Base-by-base conservation (phyloP, 2,888 invertebrate species). In the Lumbricus terrestris region DNA sequence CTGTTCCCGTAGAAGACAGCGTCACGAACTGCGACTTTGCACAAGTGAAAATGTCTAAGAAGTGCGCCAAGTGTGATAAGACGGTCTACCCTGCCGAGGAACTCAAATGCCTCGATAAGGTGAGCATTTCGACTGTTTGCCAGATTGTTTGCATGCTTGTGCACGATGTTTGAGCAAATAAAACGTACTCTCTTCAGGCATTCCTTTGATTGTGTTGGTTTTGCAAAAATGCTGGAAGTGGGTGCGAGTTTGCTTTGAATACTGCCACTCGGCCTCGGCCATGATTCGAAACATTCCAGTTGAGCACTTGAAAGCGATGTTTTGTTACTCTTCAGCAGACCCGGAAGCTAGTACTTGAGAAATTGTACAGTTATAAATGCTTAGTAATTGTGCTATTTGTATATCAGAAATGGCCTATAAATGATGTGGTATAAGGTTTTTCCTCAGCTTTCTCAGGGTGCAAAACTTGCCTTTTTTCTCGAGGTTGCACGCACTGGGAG, bases 61-160 rank as follows among this genome's bases (percentile, higher is more conserved):
- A 92, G 92, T 94, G 94, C 93, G 94, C 93, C 90, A 93, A 93
- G 92, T 99, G 99, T 96, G 97, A 97, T 95, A 99, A 99, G 96
- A 97, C 98, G 95, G 99, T 99, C 94, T 99, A 99, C 96, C 99
- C 99, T 92, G 97, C 98, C 94, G 99, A 99, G 96, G 99, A 99
- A 96, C 96, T 99, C 93, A 99, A 99, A 96, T 99, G 99, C 96
- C 96, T 99, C 95, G 99, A 99, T 96, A 99, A 99, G 97, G 98
- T 98, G 34, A 88, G 88, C 85, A n/a, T 69, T 69, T n/a, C n/a
- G 8, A n/a, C n/a, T 29, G 4, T 69, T 69, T 29, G 8, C 69
- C 69, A 69, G 69, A 69, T 69, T 69, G 23, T 69, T 69, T n/a
- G 6, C 69, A 5, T 69, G 29, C 5, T 69, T 16, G 69, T 69